A percentile compares a stretch with the other conserved stretches of the same genome.
Evolutionary conservation across 2,113 vertebrate genomes (phyloP).

Genomic region (Aptenodytes patagonicus): DNA sequence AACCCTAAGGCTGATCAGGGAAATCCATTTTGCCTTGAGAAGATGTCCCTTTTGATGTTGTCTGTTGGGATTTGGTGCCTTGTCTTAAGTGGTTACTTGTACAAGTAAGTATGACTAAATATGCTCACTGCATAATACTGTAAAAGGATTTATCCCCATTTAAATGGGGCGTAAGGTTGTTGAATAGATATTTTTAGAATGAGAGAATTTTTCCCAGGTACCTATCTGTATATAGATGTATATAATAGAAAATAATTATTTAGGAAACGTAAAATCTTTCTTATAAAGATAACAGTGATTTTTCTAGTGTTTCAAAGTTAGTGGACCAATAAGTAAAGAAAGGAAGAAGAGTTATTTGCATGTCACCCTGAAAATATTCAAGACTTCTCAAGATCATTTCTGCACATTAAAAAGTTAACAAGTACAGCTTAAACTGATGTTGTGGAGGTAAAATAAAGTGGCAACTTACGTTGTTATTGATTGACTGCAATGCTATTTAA

Average conservation of each 20-base stretch:
- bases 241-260: not conserved
- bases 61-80: conserved; percentile 2
- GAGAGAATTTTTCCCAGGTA: not conserved
- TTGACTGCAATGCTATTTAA: not conserved
- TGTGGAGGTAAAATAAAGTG: not conserved
- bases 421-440: not conserved
- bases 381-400: not conserved
- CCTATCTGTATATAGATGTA: not conserved
- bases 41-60: conserved; percentile 7
- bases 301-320: not conserved
- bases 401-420: not conserved
- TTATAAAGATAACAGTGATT: not conserved
- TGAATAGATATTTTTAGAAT: conserved; percentile 16
- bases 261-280: not conserved
- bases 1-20: not conserved
- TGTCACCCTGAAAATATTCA: not conserved
- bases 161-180: not conserved
- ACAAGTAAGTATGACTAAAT: conserved; percentile 8
- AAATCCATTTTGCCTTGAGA: conserved; percentile 16
- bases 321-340: not conserved
- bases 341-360: not conserved
- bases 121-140: conserved; percentile 1
- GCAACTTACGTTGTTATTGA: not conserved
- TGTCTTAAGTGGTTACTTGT: conserved; percentile 20
- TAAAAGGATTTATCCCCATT: conserved; percentile 36